Base-by-base conservation (phyloP, 2,113 vertebrate species). In the Channa argus region DNA sequence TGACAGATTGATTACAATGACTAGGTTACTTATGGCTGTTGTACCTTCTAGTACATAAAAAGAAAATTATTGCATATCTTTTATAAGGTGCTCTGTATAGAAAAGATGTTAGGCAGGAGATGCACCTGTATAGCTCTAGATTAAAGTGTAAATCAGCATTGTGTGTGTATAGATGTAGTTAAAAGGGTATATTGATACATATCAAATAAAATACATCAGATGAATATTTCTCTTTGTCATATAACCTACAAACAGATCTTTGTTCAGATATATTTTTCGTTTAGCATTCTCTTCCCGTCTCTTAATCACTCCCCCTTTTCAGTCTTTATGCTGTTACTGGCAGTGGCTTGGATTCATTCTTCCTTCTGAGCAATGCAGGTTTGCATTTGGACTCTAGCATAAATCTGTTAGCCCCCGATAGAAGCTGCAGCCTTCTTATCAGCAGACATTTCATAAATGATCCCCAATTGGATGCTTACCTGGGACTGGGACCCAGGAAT, bases 391-490 rank as follows among this genome's bases (percentile, higher is more conserved):
- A 79, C 50, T 66, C 44, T 0, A 71, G 71, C 46, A 6, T 41
- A 13, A 78, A 72, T 83, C 84, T 77, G 79, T 72, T 74, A 41
- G 2, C 52, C 49, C 59, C 77, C 75, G 86, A 92, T 84, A 85
- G 86, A 86, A 83, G 79, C 72, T 51, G 74, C 80, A 52, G 74
- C 62, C 53, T 88, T 74, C 84, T 89, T 88, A 87, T 86, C 88
- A 72, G 71, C 51, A 81, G 86, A 80, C 87, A 84, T 82, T 82
- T 87, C 74, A 83, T 85, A 87, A 90, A 77, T 84, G 88, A 87
- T 77, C 87, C 88, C 83, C 89, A 88, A 74, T 85, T 77, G 89
- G 84, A 90, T 3, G 43, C 77, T 80, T 77, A 81, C 71, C 82
- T 80, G 75, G 24, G 89, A 80, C 58, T 8, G 13, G 79, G 74